Conservation (phyloP, 1,140 invertebrate species). For the Zaprionus ghesquierei region DNA sequence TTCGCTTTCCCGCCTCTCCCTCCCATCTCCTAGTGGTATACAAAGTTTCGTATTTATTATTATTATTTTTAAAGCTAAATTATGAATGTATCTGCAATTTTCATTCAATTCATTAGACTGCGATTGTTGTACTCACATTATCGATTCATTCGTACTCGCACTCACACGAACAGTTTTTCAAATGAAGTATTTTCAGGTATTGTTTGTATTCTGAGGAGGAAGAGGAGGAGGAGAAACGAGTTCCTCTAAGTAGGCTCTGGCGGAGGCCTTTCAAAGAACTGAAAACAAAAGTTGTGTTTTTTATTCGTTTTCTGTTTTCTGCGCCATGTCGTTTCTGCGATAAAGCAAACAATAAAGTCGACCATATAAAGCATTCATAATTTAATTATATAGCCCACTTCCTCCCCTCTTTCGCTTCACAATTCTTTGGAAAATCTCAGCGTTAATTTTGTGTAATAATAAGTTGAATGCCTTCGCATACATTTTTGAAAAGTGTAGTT, state of each 20-base stretch:
- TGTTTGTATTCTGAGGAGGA: conserved; percentile 36
- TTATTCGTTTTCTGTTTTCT: conserved; percentile 8
- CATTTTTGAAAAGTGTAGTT: conserved; percentile 25
- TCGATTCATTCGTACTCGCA: conserved; percentile 51
- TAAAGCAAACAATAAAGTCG: conserved; percentile 70
- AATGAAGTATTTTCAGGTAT: conserved; percentile 60
- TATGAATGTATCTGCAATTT: conserved; percentile 38
- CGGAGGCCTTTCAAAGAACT: conserved; percentile 60
- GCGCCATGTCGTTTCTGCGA: conserved; percentile 41
- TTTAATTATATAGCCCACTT: conserved; percentile 72
- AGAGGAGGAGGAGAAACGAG: conserved; percentile 38
- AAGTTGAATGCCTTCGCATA: conserved; percentile 53
- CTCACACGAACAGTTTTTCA: conserved; percentile 22
- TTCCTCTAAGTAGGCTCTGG: conserved; percentile 47
- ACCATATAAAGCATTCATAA: conserved; percentile 79
- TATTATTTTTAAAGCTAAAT: conserved; percentile 56
- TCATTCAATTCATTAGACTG: conserved; percentile 65
- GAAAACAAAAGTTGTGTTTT: conserved; percentile 55
- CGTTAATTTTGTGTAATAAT: conserved; percentile 74
- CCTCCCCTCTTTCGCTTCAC: conserved; percentile 26
- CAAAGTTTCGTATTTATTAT: conserved; percentile 57
- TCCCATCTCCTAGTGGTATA: background rate
- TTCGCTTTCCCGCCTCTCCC: conserved; percentile 7
- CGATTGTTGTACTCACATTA: conserved; percentile 64
- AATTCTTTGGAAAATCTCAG: conserved; percentile 69